Evolutionary conservation across 2,888 invertebrate species (phyloP), one percentile per base, ranked within the genome.

Genomic region (Orthonychiurus folsomi): DNA sequence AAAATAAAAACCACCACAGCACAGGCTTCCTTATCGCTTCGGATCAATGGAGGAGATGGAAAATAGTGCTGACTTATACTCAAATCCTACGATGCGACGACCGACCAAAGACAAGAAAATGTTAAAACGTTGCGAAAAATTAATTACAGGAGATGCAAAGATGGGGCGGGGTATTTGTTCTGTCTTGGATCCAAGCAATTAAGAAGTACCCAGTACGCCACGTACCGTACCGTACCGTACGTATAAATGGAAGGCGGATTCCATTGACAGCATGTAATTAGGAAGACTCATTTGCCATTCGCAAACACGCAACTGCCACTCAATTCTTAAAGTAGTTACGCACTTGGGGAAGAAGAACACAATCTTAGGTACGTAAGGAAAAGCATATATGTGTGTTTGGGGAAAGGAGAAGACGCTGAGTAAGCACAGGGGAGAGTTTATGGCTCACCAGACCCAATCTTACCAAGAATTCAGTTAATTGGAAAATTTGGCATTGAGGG

Each of bases 291-390:
- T 37, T 37, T 37, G 37, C 37, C 37, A 37, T 37, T 37, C 37
- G 37, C 37, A 37, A 37, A 37, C 37, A 37, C 37, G 37, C 37
- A 37, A 37, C 37, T 37, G 37, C 37, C 37, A 37, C 37, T 37
- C 37, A 37, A 37, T 37, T 37, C 37, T 37, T 37, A 37, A 37
- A 15, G 15, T 15, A 37, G 37, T 9, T 37, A 15, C n/a, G n/a
- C n/a, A n/a, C n/a, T n/a, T n/a, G n/a, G n/a, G n/a, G n/a, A n/a
- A n/a, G n/a, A n/a, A n/a, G n/a, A n/a, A n/a, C n/a, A n/a, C n/a
- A n/a, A n/a, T n/a, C n/a, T n/a, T n/a, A n/a, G n/a, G n/a, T n/a
- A n/a, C n/a, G n/a, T n/a, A n/a, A n/a, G n/a, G n/a, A n/a, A n/a
- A n/a, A n/a, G n/a, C n/a, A n/a, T n/a, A n/a, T n/a, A n/a, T n/a